Evolutionary conservation across 2,797 vertebrate species (phyloP).

Genomic region (Phoebastria nigripes): DNA sequence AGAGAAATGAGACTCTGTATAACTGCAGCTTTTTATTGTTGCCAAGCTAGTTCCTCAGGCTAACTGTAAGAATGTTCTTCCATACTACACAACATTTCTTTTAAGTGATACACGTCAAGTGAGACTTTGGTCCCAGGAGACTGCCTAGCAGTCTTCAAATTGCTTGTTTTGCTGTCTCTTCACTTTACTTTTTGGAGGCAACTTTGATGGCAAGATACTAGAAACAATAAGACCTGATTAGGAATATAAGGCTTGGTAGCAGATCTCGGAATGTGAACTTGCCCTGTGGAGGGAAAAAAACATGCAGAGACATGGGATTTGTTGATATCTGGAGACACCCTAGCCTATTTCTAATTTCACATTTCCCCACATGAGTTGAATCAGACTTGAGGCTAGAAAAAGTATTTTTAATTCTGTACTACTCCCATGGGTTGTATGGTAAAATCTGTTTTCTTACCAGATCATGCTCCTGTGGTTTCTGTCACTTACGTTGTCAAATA

Average conservation of each 20-base stretch:
- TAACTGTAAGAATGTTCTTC: conserved; percentile 53
- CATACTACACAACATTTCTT: conserved; percentile 45
- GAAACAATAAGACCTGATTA: conserved; percentile 13
- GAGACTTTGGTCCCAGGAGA: conserved; percentile 42
- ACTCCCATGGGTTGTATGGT: conserved; percentile 7
- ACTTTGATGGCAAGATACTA: conserved; percentile 19
- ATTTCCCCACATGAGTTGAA: neutral
- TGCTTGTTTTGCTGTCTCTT: conserved; percentile 33
- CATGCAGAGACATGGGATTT: neutral
- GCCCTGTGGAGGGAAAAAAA: neutral
- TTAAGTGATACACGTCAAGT: conserved; percentile 39
- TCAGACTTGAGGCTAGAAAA: conserved; percentile 19
- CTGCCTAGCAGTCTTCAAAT: conserved; percentile 38
- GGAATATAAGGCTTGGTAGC: neutral
- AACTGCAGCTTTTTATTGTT: conserved; percentile 58
- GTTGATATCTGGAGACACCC: conserved; percentile 3
- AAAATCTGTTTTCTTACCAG: conserved; percentile 43
- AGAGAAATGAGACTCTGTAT: conserved; percentile 41
- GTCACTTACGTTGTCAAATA: conserved; percentile 33
- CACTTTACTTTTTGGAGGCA: conserved; percentile 26
- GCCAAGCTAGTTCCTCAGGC: conserved; percentile 47
- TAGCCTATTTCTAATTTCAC: conserved; percentile 25
- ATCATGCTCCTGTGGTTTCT: conserved; percentile 45
- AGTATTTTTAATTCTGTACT: conserved; percentile 29
- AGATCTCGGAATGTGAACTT: neutral